Evolutionary conservation across 2,113 vertebrate species (phyloP), one percentile per base, ranked within the genome.

Genomic region (Anhinga anhinga): DNA sequence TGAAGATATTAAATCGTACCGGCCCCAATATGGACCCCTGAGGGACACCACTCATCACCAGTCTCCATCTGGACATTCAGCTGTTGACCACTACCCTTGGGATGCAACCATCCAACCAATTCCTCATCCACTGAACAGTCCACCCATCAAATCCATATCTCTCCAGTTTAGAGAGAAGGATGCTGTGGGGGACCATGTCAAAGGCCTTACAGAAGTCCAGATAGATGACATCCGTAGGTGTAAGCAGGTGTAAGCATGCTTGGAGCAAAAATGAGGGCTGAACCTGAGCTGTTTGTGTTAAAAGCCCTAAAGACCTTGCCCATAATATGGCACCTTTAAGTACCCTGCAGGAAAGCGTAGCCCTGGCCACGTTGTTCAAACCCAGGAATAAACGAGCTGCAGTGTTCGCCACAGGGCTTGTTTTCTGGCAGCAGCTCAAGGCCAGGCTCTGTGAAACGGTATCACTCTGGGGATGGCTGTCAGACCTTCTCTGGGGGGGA

Each of bases 351-450:
- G 30, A 44, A 44, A 69, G 22, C 7, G 1, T 4, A 30, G 53
- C 34, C 40, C 32, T 29, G 61, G 36, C 14, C 16, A 9, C 1
- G 2, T 11, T n/a, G 13, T 16, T 69, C 15, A 34, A 17, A 45
- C 8, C 36, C 22, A 12, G 63, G 53, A 81, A 30, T 44, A 52
- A 77, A 55, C 9, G 38, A 29, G 34, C 32, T 38, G 32, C 32
- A 16, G 15, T 1, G 5, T 30, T 34, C 0, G 1, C 38, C 1
- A 0, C 65, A 55, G n/a, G 44, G 25, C 20, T 2, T 36, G 30
- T 67, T 49, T 40, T 42, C 74, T 47, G 32, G 34, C 45, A 44
- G 34, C 7, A 66, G 76, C 81, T 89, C 26, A 8, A 34, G 55
- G 29, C 59, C 53, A 49, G 53, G 38, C 29, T 44, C 2, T 15